Conservation (phyloP, 2,113 vertebrate genomes). For the Apodemus speciosus region DNA sequence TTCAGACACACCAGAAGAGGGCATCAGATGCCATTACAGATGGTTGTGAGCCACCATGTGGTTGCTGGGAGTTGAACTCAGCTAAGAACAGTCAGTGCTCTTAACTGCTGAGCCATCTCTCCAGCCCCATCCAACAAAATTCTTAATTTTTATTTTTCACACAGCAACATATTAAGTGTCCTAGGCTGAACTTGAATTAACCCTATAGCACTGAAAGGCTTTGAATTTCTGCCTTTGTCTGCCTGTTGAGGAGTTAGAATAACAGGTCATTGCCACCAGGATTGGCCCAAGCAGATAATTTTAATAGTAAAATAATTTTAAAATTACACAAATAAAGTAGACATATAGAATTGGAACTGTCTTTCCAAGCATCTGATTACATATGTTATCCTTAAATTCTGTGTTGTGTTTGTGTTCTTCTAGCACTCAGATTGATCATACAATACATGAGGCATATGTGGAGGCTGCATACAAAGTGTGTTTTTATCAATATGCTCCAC, state of each 20-base stretch:
- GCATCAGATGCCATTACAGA: too few relatives aligned
- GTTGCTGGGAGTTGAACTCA: too few relatives aligned
- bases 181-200: neutral
- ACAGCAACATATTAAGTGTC: too few relatives aligned
- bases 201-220: neutral
- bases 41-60: too few relatives aligned
- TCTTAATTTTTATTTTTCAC: neutral
- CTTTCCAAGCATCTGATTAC: slow-evolving; percentile 9
- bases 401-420: neutral
- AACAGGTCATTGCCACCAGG: neutral
- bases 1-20: too few relatives aligned
- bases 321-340: slow-evolving; percentile 38
- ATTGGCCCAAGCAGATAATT: neutral
- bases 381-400: slow-evolving; percentile 7
- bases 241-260: neutral
- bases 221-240: neutral
- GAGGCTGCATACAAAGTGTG: neutral
- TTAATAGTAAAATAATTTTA: slow-evolving; percentile 33
- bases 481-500: neutral
- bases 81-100: too few relatives aligned
- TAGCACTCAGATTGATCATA: slow-evolving; percentile 27
- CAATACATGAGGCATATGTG: neutral
- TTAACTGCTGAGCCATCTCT: neutral
- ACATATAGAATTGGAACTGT: neutral
- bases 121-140: neutral